Base-by-base conservation (phyloP, 2,888 invertebrate species). In the Dynastes maya region DNA sequence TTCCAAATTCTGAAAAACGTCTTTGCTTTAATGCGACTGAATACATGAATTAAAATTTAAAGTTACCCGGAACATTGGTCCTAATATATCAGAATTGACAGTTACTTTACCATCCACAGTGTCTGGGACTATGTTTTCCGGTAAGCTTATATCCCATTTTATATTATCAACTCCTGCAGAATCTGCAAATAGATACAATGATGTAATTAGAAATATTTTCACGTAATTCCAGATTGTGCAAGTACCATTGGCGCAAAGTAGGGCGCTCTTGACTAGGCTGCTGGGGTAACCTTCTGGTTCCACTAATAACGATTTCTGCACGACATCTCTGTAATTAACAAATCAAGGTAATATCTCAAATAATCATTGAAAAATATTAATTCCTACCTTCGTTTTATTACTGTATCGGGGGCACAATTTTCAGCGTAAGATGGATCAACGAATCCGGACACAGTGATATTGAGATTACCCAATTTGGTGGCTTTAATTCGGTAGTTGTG, bases 241-340 rank as follows among this genome's bases (percentile, higher is more conserved):
- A 55, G n/a, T 71, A 71, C 71, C 92, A 86, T 90, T 89, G 1
- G 92, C 91, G 85, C 95, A 95, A 1, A 95, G 88, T 78, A 95
- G 91, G 1, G 92, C 91, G 0, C 94, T 94, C 80, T 91, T 91
- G 6, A 93, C 92, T 72, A 92, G 90, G 81, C 92, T 92, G 2
- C 92, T 89, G 0, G 92, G 92, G 40, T 94, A 91, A 1, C 96
- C 96, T 88, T 95, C 95, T 0, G 95, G 91, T 83, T 94, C 91
- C 0, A 95, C 91, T 8, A 90, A 84, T n/a, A 95, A 89, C 9
- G 90, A 89, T 81, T 94, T 93, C 1, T 92, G 88, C 3, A 95
- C 91, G 78, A 92, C 91, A 83, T 95, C 95, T 49, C 72, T 74
- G 45, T 16, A 74, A 74, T 27, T 45, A 22, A 16, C 22, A 8